These are phyloP conservation scores for Iphiclides podalirius DNA, from an alignment of 2,888 invertebrate species.

Conservation along the genomic window DNA sequence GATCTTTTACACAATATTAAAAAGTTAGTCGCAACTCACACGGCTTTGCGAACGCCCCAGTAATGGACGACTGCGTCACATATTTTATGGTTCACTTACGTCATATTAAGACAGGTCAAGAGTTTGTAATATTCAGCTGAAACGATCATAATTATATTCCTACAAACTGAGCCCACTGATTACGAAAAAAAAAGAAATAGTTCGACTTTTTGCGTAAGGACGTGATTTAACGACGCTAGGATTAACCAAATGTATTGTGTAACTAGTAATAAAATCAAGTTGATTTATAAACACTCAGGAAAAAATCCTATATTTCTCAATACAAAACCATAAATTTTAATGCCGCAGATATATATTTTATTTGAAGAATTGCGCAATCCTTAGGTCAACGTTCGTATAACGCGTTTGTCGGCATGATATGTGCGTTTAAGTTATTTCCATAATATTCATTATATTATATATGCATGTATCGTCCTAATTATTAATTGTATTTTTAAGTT, in stretches of 20 bases:
- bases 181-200: slow-evolving; percentile 16
- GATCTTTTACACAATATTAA: too few species aligned
- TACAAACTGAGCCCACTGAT: too few species aligned
- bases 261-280: slow-evolving; percentile 18
- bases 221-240: slow-evolving; percentile 20
- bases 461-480: too few species aligned
- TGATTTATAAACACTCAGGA: slow-evolving; percentile 13
- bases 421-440: slow-evolving; percentile 17
- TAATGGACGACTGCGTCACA: too few species aligned
- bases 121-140: too few species aligned
- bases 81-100: too few species aligned
- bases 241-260: slow-evolving; percentile 25
- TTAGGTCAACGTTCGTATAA: slow-evolving; percentile 17
- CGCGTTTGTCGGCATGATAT: slow-evolving; percentile 16
- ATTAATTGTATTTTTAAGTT: too few species aligned
- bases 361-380: slow-evolving; percentile 40
- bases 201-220: slow-evolving; percentile 21
- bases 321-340: slow-evolving; percentile 27
- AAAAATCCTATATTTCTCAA: slow-evolving; percentile 22
- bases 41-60: too few species aligned
- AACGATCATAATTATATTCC: too few species aligned
- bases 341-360: slow-evolving; percentile 30
- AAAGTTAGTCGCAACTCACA: too few species aligned
- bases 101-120: too few species aligned
- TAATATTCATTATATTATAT: slow-evolving; percentile 13